phyloP scores from a whole-genome alignment of 1,140 invertebrate genomes.

The Brachionus sp. region DNA sequence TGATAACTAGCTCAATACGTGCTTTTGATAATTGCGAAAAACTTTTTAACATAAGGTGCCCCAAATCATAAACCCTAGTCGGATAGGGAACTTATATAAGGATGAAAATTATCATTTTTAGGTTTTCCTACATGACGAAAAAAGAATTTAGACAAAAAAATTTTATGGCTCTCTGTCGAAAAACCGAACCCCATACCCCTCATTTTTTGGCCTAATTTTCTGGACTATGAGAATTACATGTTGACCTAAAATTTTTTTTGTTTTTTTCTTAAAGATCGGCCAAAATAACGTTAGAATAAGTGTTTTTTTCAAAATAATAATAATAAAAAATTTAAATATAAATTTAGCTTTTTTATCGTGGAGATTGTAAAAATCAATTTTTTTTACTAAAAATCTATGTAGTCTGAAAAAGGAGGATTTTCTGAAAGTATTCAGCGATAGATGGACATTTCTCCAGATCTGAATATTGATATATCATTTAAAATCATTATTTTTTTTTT shows the following conservation, averaged over 20 bases:
- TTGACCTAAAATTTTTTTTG: neutral
- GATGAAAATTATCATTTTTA: neutral
- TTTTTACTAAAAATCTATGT: neutral
- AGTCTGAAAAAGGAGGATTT: neutral
- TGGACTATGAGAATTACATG: neutral
- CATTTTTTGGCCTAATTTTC: neutral
- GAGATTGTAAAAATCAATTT: neutral
- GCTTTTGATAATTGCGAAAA: too few relatives aligned
- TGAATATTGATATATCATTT: neutral
- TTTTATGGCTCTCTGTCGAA: neutral
- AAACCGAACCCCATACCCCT: neutral
- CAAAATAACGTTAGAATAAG: too few relatives aligned
- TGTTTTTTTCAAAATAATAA: too few relatives aligned
- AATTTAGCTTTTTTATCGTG: too few relatives aligned
- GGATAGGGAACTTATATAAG: neutral
- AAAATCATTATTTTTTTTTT: neutral
- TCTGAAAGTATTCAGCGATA: neutral
- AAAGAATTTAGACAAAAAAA: neutral
- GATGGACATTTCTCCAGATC: neutral
- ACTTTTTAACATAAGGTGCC: too few relatives aligned
- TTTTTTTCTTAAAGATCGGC: neutral
- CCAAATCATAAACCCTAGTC: neutral
- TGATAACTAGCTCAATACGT: too few relatives aligned
- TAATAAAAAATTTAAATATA: too few relatives aligned
- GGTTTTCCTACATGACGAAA: neutral